phyloP scores from a whole-genome alignment of 2,888 invertebrate species.

The Eupithecia pulchellata region DNA sequence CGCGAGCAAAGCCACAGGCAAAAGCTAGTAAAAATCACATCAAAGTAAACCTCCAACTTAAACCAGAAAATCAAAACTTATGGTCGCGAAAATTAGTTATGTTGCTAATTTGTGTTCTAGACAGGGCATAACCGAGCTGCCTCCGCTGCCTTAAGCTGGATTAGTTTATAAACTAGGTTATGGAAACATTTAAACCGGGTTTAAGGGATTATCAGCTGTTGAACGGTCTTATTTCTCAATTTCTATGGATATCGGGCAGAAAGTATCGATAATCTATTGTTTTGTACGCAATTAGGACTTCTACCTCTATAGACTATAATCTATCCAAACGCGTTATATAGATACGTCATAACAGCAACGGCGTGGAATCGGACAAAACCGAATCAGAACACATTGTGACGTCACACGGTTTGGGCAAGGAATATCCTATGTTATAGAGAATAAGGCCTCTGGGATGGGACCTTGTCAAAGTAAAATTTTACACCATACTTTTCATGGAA shows the following conservation, averaged over 20 bases:
- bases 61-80: slow-evolving; percentile 1
- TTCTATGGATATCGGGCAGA: neutral
- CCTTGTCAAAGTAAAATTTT: neutral
- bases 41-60: slow-evolving; percentile 5
- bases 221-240: neutral
- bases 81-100: slow-evolving; percentile 10
- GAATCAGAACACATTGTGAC: too few relatives aligned
- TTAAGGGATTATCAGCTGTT: slow-evolving; percentile 2
- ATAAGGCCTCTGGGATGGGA: too few relatives aligned
- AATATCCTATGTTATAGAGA: too few relatives aligned
- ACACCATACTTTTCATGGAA: neutral
- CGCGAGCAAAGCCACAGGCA: too few relatives aligned
- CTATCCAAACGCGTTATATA: too few relatives aligned
- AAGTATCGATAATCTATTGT: neutral
- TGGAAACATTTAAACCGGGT: slow-evolving; percentile 2
- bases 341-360: too few relatives aligned
- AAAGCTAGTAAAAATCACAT: neutral
- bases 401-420: too few relatives aligned
- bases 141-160: slow-evolving; percentile 9
- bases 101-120: slow-evolving; percentile 6
- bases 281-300: too few relatives aligned
- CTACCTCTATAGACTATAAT: too few relatives aligned
- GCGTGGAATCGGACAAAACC: too few relatives aligned
- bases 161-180: slow-evolving; percentile 13
- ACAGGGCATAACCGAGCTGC: slow-evolving; percentile 8